phyloP scores from a whole-genome alignment of 1,140 invertebrate genomes.

The Probaryconus sp. region DNA sequence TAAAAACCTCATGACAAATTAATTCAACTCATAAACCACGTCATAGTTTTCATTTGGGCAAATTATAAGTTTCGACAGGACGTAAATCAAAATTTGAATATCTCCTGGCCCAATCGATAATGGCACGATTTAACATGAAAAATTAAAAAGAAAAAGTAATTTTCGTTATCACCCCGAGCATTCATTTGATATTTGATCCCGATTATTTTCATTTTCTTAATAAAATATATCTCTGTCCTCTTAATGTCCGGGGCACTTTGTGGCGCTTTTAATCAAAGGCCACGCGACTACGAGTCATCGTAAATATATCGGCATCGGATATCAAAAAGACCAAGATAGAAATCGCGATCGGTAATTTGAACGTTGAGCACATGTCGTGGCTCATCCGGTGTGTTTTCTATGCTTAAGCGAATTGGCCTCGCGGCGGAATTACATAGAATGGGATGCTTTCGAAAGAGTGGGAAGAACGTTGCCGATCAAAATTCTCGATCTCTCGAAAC shows the following conservation, averaged over 20 bases:
- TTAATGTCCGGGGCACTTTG: constrained; percentile 6
- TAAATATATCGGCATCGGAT: constrained; percentile 73
- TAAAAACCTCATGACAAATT: constrained; percentile 11
- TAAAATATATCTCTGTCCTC: constrained; percentile 40
- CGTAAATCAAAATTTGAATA: constrained; percentile 31
- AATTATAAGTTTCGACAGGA: constrained; percentile 30
- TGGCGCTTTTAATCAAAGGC: constrained; percentile 68
- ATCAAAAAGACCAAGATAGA: constrained; percentile 73
- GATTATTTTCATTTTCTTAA: constrained; percentile 36
- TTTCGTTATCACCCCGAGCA: constrained; percentile 31
- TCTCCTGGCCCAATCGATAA: constrained; percentile 16
- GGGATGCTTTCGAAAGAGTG: constrained; percentile 57
- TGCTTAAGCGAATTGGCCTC: constrained; percentile 57
- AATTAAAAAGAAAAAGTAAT: constrained; percentile 18
- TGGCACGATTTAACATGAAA: constrained; percentile 13
- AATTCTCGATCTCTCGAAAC: constrained; percentile 55
- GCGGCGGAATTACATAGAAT: constrained; percentile 60
- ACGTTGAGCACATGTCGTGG: constrained; percentile 76
- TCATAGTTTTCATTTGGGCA: constrained; percentile 21
- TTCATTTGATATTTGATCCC: constrained; percentile 38
- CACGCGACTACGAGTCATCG: constrained; percentile 69
- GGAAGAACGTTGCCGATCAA: constrained; percentile 52
- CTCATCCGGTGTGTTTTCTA: constrained; percentile 62
- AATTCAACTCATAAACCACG: constrained; percentile 15
- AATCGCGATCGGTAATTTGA: constrained; percentile 74